Evolutionary conservation across 2,888 invertebrate genomes (phyloP).

Genomic region (Hyles lineata): DNA sequence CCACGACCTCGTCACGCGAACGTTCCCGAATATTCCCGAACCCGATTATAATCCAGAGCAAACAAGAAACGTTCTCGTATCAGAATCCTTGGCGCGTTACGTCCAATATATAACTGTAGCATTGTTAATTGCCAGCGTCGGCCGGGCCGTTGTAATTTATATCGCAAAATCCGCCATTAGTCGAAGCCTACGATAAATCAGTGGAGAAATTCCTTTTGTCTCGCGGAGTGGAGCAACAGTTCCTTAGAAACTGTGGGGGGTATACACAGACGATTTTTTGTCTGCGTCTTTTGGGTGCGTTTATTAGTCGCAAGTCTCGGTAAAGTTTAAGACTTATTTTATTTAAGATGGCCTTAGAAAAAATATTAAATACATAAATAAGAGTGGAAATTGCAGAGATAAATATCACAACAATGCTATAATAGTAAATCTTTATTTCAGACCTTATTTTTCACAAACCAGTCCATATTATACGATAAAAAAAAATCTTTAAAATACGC

Average conservation of each 20-base stretch:
- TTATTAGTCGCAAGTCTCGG: slow-evolving; percentile 20
- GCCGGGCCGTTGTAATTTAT: slow-evolving; percentile 64
- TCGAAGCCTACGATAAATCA: slow-evolving; percentile 70
- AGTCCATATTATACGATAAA: too few relatives aligned
- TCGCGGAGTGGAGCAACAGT: slow-evolving; percentile 59
- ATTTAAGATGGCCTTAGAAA: too few relatives aligned
- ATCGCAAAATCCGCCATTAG: slow-evolving; percentile 62
- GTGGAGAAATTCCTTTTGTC: slow-evolving; percentile 67
- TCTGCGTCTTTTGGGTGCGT: slow-evolving; percentile 33
- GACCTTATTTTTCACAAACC: too few relatives aligned
- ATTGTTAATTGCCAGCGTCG: slow-evolving; percentile 66
- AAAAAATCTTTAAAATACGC: too few relatives aligned
- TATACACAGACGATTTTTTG: slow-evolving; percentile 50
- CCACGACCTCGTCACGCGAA: not conserved
- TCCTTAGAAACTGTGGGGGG: slow-evolving; percentile 42
- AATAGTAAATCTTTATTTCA: too few relatives aligned
- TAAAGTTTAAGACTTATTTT: not conserved
- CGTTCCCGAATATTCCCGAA: not conserved
- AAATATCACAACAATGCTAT: too few relatives aligned
- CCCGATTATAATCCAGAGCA: slow-evolving; percentile 20
- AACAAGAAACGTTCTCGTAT: slow-evolving; percentile 33
- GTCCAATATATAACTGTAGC: slow-evolving; percentile 56
- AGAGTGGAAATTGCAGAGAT: too few relatives aligned
- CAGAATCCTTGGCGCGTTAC: slow-evolving; percentile 42
- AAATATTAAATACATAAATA: too few relatives aligned